A percentile compares a stretch with the other conserved stretches of the same genome.
phyloP scores from a whole-genome alignment of 1,140 invertebrate genomes.

The Latrodectus geometricus region DNA sequence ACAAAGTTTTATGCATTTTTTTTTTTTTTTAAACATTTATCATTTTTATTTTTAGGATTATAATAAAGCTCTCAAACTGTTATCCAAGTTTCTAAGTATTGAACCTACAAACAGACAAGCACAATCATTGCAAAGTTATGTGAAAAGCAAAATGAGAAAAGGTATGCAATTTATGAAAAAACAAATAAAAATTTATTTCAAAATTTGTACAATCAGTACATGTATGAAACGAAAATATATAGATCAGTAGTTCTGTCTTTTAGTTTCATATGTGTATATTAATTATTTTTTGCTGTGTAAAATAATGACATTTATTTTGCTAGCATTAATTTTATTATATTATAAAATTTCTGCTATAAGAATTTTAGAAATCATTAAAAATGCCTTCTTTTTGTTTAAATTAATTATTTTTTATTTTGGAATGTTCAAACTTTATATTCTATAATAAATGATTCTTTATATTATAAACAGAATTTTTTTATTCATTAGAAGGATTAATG shows the following conservation, averaged over 20 bases:
- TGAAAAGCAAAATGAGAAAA: constrained; percentile 89
- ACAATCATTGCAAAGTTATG: constrained; percentile 79
- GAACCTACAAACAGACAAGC: constrained; percentile 95
- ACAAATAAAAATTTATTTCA: too few species aligned
- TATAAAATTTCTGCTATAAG: neutral
- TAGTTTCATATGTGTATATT: too few species aligned
- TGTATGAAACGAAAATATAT: too few species aligned
- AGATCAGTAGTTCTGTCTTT: too few species aligned
- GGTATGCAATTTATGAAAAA: constrained; percentile 69
- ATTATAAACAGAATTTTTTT: constrained; percentile 54
- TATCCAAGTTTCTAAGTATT: constrained; percentile 83
- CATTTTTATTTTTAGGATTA: constrained; percentile 82
- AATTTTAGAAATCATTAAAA: too few species aligned
- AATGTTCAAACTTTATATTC: neutral
- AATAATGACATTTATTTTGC: too few species aligned
- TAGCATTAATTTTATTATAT: neutral
- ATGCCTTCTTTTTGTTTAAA: neutral
- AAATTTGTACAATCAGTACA: too few species aligned
- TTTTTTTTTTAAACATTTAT: constrained; percentile 46
- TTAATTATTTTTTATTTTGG: neutral
- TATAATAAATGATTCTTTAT: neutral
- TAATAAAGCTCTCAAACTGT: constrained; percentile 83
- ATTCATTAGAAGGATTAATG: constrained; percentile 80
- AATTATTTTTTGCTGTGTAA: too few species aligned
- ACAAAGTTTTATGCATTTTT: too few species aligned